A percentile compares a stretch with the other conserved stretches of the same genome.
These are phyloP conservation scores for Enteromius thamalakanensis DNA, from an alignment of 2,797 vertebrate species.

Conservation along the genomic window DNA sequence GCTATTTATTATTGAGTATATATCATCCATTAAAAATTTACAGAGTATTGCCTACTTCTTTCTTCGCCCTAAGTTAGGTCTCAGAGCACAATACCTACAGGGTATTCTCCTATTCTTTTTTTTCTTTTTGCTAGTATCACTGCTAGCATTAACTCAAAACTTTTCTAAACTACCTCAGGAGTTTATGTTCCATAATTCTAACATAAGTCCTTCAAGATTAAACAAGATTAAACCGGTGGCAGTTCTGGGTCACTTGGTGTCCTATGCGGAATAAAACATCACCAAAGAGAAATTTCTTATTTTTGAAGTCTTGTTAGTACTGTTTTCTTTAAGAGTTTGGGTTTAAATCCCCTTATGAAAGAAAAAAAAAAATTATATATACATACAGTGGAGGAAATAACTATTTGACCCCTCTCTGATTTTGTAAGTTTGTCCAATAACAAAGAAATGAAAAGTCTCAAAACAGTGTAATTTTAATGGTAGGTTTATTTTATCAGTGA, in stretches of 20 bases:
- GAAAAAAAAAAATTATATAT: too few species aligned
- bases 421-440: too few species aligned
- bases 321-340: neutral
- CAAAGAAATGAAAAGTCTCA: too few species aligned
- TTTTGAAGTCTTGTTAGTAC: neutral
- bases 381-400: too few species aligned
- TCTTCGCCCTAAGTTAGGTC: slow-evolving; percentile 69
- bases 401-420: too few species aligned
- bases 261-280: neutral
- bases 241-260: slow-evolving; percentile 30
- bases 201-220: slow-evolving; percentile 56
- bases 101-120: slow-evolving; percentile 63
- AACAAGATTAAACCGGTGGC: neutral
- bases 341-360: neutral
- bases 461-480: too few species aligned
- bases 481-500: too few species aligned
- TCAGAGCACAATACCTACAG: slow-evolving; percentile 65
- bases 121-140: slow-evolving; percentile 59
- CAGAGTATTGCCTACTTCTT: slow-evolving; percentile 65
- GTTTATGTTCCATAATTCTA: slow-evolving; percentile 68
- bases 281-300: neutral
- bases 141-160: slow-evolving; percentile 69
- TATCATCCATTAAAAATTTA: slow-evolving; percentile 74
- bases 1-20: slow-evolving; percentile 78
- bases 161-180: slow-evolving; percentile 62